Evolutionary conservation across 2,888 invertebrate species (phyloP).

Genomic region (Drosophila nr. fundita): DNA sequence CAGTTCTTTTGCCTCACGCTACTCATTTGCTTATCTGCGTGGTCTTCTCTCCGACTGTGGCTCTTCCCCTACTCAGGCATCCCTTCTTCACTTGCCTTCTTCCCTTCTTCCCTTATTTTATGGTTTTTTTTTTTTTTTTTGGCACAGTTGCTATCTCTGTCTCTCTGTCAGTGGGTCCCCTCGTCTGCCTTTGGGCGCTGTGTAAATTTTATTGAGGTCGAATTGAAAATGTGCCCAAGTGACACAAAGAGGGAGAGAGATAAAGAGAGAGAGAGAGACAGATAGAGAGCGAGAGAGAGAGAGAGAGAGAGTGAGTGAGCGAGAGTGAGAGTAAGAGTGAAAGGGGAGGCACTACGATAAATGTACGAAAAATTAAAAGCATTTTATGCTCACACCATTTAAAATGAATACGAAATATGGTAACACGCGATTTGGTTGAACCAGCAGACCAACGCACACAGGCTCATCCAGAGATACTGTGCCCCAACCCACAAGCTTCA

Average conservation of each 20-base stretch:
- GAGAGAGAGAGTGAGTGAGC: neutral
- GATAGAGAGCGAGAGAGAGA: neutral
- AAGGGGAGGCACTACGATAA: slow-evolving; percentile 42
- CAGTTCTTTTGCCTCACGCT: slow-evolving; percentile 11
- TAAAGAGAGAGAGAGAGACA: neutral
- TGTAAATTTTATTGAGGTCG: slow-evolving; percentile 77
- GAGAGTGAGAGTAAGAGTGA: neutral
- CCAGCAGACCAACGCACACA: slow-evolving; percentile 15
- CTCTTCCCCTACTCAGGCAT: neutral
- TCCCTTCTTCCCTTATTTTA: neutral
- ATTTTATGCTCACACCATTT: slow-evolving; percentile 73
- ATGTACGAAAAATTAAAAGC: slow-evolving; percentile 78
- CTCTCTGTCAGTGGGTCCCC: neutral
- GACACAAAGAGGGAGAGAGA: neutral
- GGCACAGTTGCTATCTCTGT: slow-evolving; percentile 4
- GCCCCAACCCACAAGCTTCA: neutral
- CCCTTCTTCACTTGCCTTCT: neutral
- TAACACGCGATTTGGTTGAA: slow-evolving; percentile 73
- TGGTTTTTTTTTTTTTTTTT: neutral
- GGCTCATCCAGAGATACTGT: neutral
- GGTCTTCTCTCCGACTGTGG: slow-evolving; percentile 22
- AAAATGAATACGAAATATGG: slow-evolving; percentile 78
- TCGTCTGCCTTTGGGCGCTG: slow-evolving; percentile 42
- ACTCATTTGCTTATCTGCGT: slow-evolving; percentile 40
- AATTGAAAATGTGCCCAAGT: slow-evolving; percentile 75